Conservation (phyloP, 2,888 invertebrate genomes). For the Toxonevra muliebris region DNA sequence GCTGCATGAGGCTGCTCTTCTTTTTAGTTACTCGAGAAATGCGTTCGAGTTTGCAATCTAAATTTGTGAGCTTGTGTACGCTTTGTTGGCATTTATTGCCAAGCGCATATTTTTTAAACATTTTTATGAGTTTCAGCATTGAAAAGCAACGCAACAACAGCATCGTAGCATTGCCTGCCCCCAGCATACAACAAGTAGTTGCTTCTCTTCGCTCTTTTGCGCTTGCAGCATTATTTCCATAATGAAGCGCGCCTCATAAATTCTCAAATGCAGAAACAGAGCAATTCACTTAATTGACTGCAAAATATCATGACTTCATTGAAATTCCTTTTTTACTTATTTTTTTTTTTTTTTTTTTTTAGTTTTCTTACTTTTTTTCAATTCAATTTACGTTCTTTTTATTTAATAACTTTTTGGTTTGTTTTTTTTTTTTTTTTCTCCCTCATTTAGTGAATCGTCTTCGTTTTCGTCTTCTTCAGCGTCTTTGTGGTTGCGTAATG, state of each 20-base stretch:
- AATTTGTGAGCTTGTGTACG: not conserved
- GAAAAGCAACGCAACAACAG: not conserved
- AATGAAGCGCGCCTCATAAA: too few species aligned
- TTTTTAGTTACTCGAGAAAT: not conserved
- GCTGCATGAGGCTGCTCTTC: not conserved
- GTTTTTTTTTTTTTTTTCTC: not conserved
- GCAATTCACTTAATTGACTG: slow-evolving; percentile 33
- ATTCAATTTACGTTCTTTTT: slow-evolving; percentile 13
- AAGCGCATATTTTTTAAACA: too few species aligned
- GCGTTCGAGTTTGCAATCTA: not conserved
- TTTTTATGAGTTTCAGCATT: too few species aligned
- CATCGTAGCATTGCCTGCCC: not conserved
- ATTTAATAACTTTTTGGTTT: not conserved
- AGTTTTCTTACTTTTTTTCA: not conserved
- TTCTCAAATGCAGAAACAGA: not conserved
- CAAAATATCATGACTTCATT: slow-evolving; percentile 35
- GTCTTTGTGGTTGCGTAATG: too few species aligned
- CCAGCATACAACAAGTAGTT: not conserved
- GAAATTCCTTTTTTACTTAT: not conserved
- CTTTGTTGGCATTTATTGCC: too few species aligned
- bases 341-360: not conserved
- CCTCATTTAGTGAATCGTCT: not conserved
- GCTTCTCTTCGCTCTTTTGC: slow-evolving; percentile 2
- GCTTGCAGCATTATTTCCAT: not conserved
- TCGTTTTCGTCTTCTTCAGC: too few species aligned